Percentiles rank a stretch among this genome's conserved stretches.
These are phyloP conservation scores for Drosophila obscura DNA, from an alignment of 1,140 invertebrate species.

Conservation along the genomic window DNA sequence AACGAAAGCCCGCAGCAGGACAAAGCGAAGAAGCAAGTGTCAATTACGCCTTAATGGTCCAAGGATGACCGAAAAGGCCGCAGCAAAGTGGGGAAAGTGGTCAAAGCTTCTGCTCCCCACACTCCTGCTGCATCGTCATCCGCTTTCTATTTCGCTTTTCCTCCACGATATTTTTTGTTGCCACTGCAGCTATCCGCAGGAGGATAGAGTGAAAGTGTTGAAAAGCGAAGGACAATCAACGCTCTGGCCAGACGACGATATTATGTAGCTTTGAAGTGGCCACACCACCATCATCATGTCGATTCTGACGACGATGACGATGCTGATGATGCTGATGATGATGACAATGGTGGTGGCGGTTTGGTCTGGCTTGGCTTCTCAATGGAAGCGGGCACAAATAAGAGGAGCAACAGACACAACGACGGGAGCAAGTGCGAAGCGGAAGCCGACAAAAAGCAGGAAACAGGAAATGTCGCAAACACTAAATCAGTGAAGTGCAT, in stretches of 20 bases:
- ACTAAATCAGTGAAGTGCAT: constrained; percentile 79
- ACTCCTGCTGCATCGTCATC: neutral
- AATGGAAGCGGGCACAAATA: constrained; percentile 9
- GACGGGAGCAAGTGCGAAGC: constrained; percentile 53
- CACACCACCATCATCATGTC: constrained; percentile 50
- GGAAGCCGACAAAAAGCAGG: constrained; percentile 63
- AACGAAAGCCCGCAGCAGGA: too few species aligned
- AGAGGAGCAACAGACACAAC: constrained; percentile 9
- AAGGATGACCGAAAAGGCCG: constrained; percentile 77
- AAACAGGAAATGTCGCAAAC: constrained; percentile 77
- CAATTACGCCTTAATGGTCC: constrained; percentile 78
- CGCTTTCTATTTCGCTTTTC: constrained; percentile 24
- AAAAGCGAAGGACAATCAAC: constrained; percentile 65
- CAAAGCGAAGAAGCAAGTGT: constrained; percentile 59
- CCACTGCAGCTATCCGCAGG: constrained; percentile 32
- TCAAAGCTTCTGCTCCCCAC: constrained; percentile 38
- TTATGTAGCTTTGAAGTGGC: constrained; percentile 73
- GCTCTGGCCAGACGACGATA: constrained; percentile 68
- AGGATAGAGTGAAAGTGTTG: constrained; percentile 53
- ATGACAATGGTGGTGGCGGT: constrained; percentile 42
- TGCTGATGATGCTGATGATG: constrained; percentile 50
- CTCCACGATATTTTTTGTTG: constrained; percentile 16
- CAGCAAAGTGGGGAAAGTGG: constrained; percentile 76
- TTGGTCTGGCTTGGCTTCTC: constrained; percentile 5
- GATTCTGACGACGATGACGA: constrained; percentile 39